These are phyloP conservation scores for Cricetomys ansorgei DNA, from an alignment of 2,113 vertebrate genomes.

Conservation along the genomic window DNA sequence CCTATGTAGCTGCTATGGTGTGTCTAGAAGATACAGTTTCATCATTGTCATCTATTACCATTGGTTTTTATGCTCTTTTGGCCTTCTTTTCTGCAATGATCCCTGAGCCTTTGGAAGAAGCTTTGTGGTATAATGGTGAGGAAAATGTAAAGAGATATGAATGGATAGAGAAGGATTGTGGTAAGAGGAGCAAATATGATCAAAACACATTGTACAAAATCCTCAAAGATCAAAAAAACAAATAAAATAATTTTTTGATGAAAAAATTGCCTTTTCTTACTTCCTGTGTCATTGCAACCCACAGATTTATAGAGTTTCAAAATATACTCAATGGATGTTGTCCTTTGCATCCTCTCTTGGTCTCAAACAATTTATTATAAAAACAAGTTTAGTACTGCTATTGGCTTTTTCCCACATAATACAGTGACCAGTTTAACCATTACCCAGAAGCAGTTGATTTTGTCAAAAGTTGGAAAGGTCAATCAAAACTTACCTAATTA, in stretches of 20 bases:
- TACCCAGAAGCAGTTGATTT: not conserved
- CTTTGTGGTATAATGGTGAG: not conserved
- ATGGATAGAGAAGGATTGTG: not conserved
- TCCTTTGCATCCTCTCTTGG: not conserved
- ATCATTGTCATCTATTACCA: not conserved
- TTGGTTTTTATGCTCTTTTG: not conserved
- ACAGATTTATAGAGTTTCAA: not conserved
- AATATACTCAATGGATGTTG: not conserved
- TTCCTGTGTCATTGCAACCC: not conserved
- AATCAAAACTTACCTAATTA: not conserved
- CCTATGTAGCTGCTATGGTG: not conserved
- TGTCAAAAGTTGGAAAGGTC: not conserved
- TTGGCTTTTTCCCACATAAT: not conserved
- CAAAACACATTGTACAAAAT: not conserved
- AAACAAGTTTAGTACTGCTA: not conserved
- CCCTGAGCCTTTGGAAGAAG: not conserved
- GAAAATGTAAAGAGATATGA: not conserved
- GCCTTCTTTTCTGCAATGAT: too few relatives aligned
- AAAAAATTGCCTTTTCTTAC: not conserved
- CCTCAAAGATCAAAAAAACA: not conserved
- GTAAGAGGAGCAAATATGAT: not conserved
- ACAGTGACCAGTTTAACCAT: not conserved
- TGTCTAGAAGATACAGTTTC: not conserved
- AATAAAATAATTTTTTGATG: not conserved
- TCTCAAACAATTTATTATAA: not conserved